These are phyloP conservation scores for Dicrurus megarhynchus DNA, from an alignment of 2,113 vertebrate species.

Conservation along the genomic window DNA sequence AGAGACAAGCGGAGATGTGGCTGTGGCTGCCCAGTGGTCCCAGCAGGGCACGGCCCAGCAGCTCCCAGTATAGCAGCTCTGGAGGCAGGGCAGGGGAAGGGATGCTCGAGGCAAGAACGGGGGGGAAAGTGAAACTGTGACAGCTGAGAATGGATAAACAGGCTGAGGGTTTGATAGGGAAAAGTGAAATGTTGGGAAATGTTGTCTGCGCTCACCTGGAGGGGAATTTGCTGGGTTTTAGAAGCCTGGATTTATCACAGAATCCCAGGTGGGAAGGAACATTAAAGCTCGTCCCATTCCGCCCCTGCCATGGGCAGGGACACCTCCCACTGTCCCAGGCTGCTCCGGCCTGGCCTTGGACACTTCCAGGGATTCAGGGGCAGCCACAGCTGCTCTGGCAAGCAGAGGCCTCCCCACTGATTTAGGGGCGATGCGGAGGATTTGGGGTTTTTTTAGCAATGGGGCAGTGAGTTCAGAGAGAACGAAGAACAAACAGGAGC, in stretches of 20 bases:
- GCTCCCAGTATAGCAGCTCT: neutral
- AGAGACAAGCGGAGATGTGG: neutral
- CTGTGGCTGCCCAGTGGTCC: neutral
- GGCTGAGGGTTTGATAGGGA: neutral
- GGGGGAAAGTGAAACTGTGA: neutral
- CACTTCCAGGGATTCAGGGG: neutral
- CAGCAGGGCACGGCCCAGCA: neutral
- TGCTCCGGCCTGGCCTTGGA: neutral
- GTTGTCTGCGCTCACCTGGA: neutral
- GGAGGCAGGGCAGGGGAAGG: neutral
- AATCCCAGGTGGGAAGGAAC: neutral
- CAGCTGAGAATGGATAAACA: neutral
- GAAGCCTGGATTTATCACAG: neutral
- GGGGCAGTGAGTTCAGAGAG: neutral
- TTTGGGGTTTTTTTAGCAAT: neutral
- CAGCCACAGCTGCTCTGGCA: neutral
- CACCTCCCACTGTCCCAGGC: rapidly evolving
- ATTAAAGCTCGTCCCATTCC: neutral
- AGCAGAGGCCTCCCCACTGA: neutral
- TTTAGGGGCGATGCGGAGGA: neutral
- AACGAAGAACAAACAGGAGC: rapidly evolving
- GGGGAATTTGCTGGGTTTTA: neutral
- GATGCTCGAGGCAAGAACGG: neutral
- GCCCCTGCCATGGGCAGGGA: neutral
- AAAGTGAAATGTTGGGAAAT: neutral